Evolutionary conservation across 2,797 vertebrate genomes (phyloP).

Genomic region (Enteromius argenteus): DNA sequence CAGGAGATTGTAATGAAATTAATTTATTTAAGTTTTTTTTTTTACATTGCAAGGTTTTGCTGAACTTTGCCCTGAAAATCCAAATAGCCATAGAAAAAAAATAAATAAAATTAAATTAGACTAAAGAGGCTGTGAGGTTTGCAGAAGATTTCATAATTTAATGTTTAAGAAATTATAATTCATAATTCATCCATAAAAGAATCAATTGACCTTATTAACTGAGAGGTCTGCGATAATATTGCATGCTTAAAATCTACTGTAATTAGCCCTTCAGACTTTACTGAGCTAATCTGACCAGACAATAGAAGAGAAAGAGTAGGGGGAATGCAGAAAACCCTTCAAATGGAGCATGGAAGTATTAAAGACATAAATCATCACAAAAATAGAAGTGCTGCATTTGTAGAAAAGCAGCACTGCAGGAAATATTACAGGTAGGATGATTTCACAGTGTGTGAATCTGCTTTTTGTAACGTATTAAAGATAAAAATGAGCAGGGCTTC

Average conservation of each 20-base stretch:
- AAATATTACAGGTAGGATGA: constrained; percentile 3
- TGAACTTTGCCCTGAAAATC: not conserved
- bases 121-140: not conserved
- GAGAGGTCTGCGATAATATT: not conserved
- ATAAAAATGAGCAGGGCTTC: constrained; percentile 12
- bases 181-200: not conserved
- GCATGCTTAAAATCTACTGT: not conserved
- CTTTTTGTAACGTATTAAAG: not conserved
- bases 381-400: constrained; percentile 1
- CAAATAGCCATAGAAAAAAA: not conserved
- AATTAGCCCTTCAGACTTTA: not conserved
- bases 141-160: not conserved
- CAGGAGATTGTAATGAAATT: not conserved
- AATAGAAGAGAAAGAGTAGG: not conserved
- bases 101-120: not conserved
- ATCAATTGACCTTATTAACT: not conserved
- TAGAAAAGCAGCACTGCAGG: not conserved
- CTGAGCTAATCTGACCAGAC: constrained; percentile 4
- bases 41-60: not conserved
- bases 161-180: not conserved
- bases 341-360: not conserved
- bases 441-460: constrained; percentile 9
- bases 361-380: not conserved
- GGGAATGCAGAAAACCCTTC: not conserved
- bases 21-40: not conserved